Percentiles rank a stretch among this genome's conserved stretches.
phyloP scores from a whole-genome alignment of 2,113 vertebrate species.

The Chaenogobius annularis region DNA sequence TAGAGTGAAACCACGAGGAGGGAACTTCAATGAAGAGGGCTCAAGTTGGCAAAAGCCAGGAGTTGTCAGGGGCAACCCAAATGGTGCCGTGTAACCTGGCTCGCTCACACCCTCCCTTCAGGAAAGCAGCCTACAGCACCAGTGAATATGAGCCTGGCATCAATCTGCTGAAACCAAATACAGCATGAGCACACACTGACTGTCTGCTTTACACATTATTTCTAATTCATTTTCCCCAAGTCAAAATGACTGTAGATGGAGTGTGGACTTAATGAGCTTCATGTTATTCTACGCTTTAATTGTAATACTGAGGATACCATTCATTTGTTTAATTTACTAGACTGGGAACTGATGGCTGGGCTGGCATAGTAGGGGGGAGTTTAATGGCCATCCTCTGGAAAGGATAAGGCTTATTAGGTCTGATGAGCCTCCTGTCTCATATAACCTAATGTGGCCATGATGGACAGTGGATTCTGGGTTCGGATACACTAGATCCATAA shows the following conservation, averaged over 20 bases:
- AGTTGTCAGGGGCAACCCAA: constrained; percentile 71
- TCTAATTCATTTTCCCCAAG: constrained; percentile 50
- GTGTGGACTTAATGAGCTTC: constrained; percentile 43
- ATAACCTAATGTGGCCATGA: constrained; percentile 71
- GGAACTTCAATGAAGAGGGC: constrained; percentile 54
- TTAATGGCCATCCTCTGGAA: constrained; percentile 71
- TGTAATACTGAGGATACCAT: constrained; percentile 60
- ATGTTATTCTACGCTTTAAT: constrained; percentile 69
- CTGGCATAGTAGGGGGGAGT: constrained; percentile 43
- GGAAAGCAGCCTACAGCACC: constrained; percentile 28
- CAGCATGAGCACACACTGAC: constrained; percentile 29
- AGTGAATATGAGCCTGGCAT: constrained; percentile 42
- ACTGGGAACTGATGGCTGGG: constrained; percentile 56
- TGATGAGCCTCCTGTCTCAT: constrained; percentile 74
- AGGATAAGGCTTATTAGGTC: constrained; percentile 75
- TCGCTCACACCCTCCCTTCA: constrained; percentile 11
- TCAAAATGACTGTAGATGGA: constrained; percentile 30
- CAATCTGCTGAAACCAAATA: constrained; percentile 55
- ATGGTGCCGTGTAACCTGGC: constrained; percentile 23
- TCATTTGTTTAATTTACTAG: constrained; percentile 72
- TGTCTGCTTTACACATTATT: constrained; percentile 51
- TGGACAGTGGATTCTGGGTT: constrained; percentile 64
- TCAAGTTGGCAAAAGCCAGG: constrained; percentile 56
- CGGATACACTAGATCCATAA: constrained; percentile 68
- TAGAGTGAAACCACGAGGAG: constrained; percentile 45